Evolutionary conservation across 2,888 invertebrate species (phyloP).

Genomic region (Exocentrus adspersus): DNA sequence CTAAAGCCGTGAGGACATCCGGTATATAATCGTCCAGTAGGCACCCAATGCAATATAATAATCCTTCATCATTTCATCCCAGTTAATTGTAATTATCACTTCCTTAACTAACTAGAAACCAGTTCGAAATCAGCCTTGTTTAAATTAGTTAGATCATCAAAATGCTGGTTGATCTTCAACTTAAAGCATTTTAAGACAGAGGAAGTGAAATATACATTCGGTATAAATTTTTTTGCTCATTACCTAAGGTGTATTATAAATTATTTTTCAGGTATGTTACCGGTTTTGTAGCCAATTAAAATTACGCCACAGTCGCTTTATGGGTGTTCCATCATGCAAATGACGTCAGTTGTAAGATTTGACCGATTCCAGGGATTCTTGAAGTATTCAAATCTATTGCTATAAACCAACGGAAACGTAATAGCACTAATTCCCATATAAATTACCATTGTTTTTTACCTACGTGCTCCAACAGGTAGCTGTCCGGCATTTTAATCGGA

Average conservation of each 20-base stretch:
- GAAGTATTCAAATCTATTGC: too few relatives aligned
- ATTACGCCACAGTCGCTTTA: too few relatives aligned
- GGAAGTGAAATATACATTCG: too few relatives aligned
- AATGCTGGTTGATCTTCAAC: too few relatives aligned
- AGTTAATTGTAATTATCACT: neutral
- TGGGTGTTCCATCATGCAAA: too few relatives aligned
- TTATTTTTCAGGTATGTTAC: too few relatives aligned
- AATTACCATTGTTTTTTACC: conserved; percentile 22
- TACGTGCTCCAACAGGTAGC: conserved; percentile 17
- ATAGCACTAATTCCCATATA: conserved; percentile 17
- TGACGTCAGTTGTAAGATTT: neutral
- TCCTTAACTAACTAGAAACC: conserved; percentile 1
- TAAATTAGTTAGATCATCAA: too few relatives aligned
- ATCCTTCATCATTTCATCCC: neutral
- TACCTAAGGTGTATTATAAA: too few relatives aligned
- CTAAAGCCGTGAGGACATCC: neutral
- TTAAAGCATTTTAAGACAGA: too few relatives aligned
- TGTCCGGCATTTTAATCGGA: conserved; percentile 1
- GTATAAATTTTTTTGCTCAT: too few relatives aligned
- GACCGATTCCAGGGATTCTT: neutral
- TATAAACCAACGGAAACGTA: too few relatives aligned
- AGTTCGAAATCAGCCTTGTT: neutral
- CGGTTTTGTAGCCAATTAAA: too few relatives aligned
- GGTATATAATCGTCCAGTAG: neutral
- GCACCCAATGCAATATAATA: neutral